Evolutionary conservation across 2,113 vertebrate species (phyloP), one percentile per base, ranked within the genome.

Genomic region (Crotalus tigris): DNA sequence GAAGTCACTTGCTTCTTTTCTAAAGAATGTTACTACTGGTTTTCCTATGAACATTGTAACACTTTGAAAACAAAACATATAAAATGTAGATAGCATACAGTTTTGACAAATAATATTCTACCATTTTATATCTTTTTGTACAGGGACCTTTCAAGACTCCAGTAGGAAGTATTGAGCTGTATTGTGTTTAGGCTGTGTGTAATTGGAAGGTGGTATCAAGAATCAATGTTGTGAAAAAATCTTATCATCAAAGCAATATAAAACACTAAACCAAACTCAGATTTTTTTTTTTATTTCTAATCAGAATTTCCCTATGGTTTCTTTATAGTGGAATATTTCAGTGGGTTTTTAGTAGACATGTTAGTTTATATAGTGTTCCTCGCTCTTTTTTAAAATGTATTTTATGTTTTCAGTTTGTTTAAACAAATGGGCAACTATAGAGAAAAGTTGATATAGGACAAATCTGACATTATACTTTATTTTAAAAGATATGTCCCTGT

Each of bases 41-140:
- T 92, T 92, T 33, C 44, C 0, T 55, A 0, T 33, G 69, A 21
- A 0, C 33, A 23, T 0, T 90, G 4, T 0, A 10, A 90, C 9
- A 64, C 49, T 85, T 44, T 1, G 0, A 46, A 24, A 92, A 2
- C 55, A 23, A 93, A 75, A 0, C 0, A 21, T 8, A 26, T 59
- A 58, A 21, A 0, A 2, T 0, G 87, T 17, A 1, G 0, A 0
- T 26, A 90, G 8, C 49, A 54, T 58, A 24, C 24, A 86, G 55
- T 46, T 92, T 92, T 89, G 69, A 89, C 17, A 89, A 90, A 39
- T 87, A 12, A n/a, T 54, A 64, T 89, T 26, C 49, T 86, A 29
- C 75, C 49, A 90, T 92, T 24, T 64, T 90, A 54, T 26, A 29
- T 89, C 24, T 91, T 91, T 39, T 81, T 81, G 21, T n/a, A 54